These are phyloP conservation scores for Carduelis carduelis DNA, from an alignment of 2,797 vertebrate species.

Conservation along the genomic window DNA sequence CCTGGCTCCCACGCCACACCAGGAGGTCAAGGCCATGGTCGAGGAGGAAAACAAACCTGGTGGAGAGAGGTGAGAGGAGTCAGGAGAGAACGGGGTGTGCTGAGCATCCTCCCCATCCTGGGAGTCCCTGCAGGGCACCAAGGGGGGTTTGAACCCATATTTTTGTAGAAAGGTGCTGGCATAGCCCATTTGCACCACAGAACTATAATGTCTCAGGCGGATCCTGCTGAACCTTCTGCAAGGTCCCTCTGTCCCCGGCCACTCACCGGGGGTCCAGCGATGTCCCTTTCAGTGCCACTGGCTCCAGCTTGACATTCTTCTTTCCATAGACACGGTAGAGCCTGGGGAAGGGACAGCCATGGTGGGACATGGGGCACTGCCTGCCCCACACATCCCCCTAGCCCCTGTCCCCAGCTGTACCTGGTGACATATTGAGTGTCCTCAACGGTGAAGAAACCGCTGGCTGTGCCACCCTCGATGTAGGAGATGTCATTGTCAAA, in stretches of 20 bases:
- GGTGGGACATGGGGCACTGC: background rate
- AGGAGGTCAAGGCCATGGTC: conserved; percentile 87
- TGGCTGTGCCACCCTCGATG: conserved; percentile 94
- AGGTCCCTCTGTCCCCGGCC: too few relatives aligned
- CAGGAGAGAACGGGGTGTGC: accelerated
- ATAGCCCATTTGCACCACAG: accelerated
- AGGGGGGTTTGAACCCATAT: background rate
- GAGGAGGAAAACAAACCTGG: conserved; percentile 92
- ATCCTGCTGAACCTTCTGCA: background rate
- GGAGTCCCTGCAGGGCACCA: background rate
- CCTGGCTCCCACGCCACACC: conserved; percentile 90
- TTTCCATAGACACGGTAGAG: conserved; percentile 93
- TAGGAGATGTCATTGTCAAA: conserved; percentile 94
- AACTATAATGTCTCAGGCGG: background rate
- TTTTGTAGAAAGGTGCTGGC: background rate
- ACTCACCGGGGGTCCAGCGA: conserved; percentile 91
- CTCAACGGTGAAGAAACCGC: conserved; percentile 96
- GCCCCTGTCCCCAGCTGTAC: conserved; percentile 55
- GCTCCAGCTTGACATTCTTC: conserved; percentile 92
- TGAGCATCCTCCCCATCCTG: accelerated
- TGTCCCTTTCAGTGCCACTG: conserved; percentile 85
- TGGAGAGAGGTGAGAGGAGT: background rate
- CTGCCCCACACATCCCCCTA: background rate
- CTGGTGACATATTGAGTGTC: conserved; percentile 85
- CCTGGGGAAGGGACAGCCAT: conserved; percentile 57